Base-by-base conservation (phyloP, 2,797 vertebrate genomes). In the Tangara arthus region DNA sequence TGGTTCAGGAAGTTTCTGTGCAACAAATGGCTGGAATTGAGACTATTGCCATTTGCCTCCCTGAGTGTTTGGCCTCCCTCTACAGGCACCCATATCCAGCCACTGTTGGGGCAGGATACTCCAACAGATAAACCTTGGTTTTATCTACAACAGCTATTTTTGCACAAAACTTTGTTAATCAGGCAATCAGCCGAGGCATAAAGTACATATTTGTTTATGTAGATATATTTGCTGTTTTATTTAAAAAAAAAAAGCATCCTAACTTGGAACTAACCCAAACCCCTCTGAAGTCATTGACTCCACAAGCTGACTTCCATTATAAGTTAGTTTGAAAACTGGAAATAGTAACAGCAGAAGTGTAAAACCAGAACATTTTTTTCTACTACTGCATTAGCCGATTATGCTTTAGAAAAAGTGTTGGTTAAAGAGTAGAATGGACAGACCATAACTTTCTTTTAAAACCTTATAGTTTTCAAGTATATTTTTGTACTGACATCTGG, bases 401-500 rank as follows among this genome's bases (percentile, higher is more conserved):
- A 34, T 46, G 46, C 4, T 87, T 83, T n/a, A 82, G 60, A 86
- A 50, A 81, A 75, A 23, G 63, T 23, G 28, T 28, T 18, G 42
- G 64, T 24, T 92, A 83, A 93, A 94, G 26, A 69, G 32, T 78
- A 71, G 73, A 86, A 64, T 21, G 55, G 65, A 71, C 20, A 49
- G 8, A 73, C 12, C 9, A 17, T 9, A 32, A 72, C 34, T 87
- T 95, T 93, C 55, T 64, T 78, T 71, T 66, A 60, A 93, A 88
- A 63, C 21, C 3, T 52, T 81, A 28, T 2, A 76, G 32, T 83
- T 79, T 49, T 93, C 34, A 66, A 66, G 63, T 63, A 66, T 89
- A 70, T 94, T 87, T 95, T 92, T 88, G 44, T 83, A 66, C 84
- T 63, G 59, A 76, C 93, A 96, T 95, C 91, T 96, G 91, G 94